Base-by-base conservation (phyloP, 1,140 invertebrate species). In the Bombus ignitus region DNA sequence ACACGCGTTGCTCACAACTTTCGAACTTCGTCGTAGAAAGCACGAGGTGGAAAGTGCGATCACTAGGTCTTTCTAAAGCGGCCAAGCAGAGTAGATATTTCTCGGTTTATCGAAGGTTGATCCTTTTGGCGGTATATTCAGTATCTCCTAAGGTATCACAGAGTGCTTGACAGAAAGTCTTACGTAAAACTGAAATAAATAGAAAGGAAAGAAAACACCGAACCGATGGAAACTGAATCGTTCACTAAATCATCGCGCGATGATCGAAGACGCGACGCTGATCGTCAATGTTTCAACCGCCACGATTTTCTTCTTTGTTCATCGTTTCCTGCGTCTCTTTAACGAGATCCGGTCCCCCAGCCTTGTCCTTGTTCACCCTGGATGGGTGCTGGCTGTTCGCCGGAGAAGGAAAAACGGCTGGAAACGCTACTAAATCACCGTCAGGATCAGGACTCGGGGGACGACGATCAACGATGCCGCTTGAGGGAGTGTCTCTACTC, bases 401-500 rank as follows among this genome's bases (percentile, higher is more conserved):
- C 25, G 57, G 32, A 10, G 37, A 39, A 32, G 18, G n/a, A 32
- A n/a, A 39, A 35, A 25, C 18, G 28, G 68, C 62, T n/a, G 81
- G 44, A 81, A 78, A 81, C 68, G 81, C 39, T 88, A 76, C 42
- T 90, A 89, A 90, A 89, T 89, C 88, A 88, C 75, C 59, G 75
- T 35, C 77, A 83, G 81, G 77, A 83, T 83, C 72, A 80, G 42
- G 82, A 91, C 86, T 66, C 83, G 76, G 25, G 86, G 86, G 86
- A 89, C 73, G 68, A 86, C 83, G 86, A 87, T 84, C 88, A 80
- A 83, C 87, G 89, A 85, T 76, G 77, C 87, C 85, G 87, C 89
- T 90, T 68, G 87, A 92, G 93, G 93, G 91, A 93, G 92, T 93
- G 93, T 91, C 92, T 91, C 88, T 86, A 77, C 82, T 88, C 86